Evolutionary conservation across 1,140 invertebrate genomes (phyloP).

Genomic region (Drosophila bipectinata): DNA sequence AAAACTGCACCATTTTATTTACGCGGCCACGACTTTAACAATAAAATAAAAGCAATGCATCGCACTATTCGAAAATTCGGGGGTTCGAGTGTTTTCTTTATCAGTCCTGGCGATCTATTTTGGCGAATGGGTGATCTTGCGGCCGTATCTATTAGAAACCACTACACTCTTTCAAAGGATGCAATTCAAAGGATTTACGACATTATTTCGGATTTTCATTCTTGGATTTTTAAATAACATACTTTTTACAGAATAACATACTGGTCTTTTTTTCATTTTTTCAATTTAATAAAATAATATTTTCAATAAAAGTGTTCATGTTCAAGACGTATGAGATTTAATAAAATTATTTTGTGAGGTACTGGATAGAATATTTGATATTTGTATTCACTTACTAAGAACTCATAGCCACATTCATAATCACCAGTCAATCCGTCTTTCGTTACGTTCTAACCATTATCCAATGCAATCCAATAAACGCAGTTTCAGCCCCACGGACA

Average conservation of each 20-base stretch:
- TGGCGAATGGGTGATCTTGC: slow-evolving; percentile 19
- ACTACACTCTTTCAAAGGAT: not conserved
- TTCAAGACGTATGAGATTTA: too few relatives aligned
- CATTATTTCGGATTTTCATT: not conserved
- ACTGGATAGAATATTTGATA: too few relatives aligned
- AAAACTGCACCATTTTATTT: slow-evolving; percentile 69
- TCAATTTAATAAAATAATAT: not conserved
- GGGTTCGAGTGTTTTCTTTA: slow-evolving; percentile 77
- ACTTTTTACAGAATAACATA: not conserved
- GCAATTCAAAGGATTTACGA: not conserved
- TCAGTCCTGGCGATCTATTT: slow-evolving; percentile 23
- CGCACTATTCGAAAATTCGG: slow-evolving; percentile 58
- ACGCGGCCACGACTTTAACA: slow-evolving; percentile 49
- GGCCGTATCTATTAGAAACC: slow-evolving; percentile 2
- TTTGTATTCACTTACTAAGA: not conserved
- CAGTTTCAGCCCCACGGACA: slow-evolving; percentile 99
- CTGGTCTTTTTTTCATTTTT: too few relatives aligned
- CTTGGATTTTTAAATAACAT: not conserved
- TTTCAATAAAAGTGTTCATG: not conserved
- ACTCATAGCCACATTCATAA: slow-evolving; percentile 4
- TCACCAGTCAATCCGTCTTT: slow-evolving; percentile 37
- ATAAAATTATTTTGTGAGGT: too few relatives aligned
- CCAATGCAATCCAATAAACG: slow-evolving; percentile 42
- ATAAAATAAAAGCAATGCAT: slow-evolving; percentile 57
- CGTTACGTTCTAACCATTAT: slow-evolving; percentile 59